Evolutionary conservation across 2,797 vertebrate genomes (phyloP).

Genomic region (Manis crassicaudata): DNA sequence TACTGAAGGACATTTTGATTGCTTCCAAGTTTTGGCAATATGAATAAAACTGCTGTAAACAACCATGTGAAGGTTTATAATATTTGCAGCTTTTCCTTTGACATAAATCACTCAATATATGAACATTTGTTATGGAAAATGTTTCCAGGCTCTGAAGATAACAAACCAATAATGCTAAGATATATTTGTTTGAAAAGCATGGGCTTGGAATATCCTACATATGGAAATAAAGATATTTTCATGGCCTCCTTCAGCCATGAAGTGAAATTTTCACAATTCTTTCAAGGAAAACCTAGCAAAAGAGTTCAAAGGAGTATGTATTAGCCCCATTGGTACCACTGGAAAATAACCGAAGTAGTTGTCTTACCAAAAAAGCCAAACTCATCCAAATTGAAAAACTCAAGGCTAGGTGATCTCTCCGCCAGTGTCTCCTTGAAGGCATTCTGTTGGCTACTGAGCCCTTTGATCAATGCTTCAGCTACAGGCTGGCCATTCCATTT

Average conservation of each 20-base stretch:
- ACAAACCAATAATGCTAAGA: neutral
- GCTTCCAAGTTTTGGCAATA: neutral
- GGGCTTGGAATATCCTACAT: neutral
- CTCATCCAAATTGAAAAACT: neutral
- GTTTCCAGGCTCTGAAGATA: neutral
- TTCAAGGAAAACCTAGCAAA: neutral
- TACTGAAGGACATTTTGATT: neutral
- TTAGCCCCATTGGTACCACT: fast-evolving
- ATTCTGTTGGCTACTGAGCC: constrained; percentile 72
- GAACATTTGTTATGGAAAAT: neutral
- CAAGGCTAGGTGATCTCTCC: neutral
- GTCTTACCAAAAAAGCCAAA: neutral
- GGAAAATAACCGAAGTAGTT: neutral
- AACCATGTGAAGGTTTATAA: neutral
- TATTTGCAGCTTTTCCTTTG: neutral
- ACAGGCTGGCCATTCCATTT: constrained; percentile 78
- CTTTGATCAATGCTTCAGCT: constrained; percentile 82
- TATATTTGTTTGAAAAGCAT: neutral
- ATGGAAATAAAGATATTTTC: neutral
- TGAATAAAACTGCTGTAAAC: neutral
- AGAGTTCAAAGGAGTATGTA: neutral
- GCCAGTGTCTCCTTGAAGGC: neutral
- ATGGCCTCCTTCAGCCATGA: neutral
- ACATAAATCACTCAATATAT: neutral
- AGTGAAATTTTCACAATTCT: neutral